These are phyloP conservation scores for Falco cherrug DNA, from an alignment of 2,797 vertebrate species.

Conservation along the genomic window DNA sequence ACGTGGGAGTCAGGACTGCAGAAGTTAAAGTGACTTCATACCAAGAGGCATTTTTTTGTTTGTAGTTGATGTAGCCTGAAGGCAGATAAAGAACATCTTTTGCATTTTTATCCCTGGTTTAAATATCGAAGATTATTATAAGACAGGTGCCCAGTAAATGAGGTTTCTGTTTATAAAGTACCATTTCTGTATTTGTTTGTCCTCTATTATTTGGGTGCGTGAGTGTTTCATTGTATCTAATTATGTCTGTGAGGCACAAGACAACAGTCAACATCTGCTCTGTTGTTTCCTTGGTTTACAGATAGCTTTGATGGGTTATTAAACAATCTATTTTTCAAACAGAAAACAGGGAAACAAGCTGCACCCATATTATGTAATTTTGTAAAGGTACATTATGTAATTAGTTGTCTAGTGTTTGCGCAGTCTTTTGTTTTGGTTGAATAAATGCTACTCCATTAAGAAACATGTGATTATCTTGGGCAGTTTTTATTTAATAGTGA, in stretches of 20 bases:
- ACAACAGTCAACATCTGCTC: conserved; percentile 84
- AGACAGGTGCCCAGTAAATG: conserved; percentile 73
- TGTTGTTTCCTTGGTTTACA: conserved; percentile 83
- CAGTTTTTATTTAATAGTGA: neutral
- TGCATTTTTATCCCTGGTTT: neutral
- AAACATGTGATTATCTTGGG: neutral
- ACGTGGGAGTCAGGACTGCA: neutral
- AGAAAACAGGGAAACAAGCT: conserved; percentile 77
- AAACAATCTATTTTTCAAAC: conserved; percentile 83
- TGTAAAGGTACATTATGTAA: conserved; percentile 77
- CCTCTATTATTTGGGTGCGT: conserved; percentile 74
- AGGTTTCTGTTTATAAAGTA: conserved; percentile 61
- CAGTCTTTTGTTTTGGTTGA: conserved; percentile 63
- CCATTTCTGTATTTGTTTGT: conserved; percentile 67
- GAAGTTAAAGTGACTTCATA: neutral
- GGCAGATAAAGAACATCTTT: neutral
- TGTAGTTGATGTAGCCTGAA: neutral
- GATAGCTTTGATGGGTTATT: conserved; percentile 84
- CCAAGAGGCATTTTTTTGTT: neutral
- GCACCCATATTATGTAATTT: conserved; percentile 72
- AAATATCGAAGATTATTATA: conserved; percentile 38
- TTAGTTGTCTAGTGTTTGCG: conserved; percentile 68
- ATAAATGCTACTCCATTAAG: conserved; percentile 46
- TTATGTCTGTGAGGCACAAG: conserved; percentile 81
- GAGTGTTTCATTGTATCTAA: conserved; percentile 80